Conservation (phyloP, 2,888 invertebrate species). For the Hyposoter didymator region DNA sequence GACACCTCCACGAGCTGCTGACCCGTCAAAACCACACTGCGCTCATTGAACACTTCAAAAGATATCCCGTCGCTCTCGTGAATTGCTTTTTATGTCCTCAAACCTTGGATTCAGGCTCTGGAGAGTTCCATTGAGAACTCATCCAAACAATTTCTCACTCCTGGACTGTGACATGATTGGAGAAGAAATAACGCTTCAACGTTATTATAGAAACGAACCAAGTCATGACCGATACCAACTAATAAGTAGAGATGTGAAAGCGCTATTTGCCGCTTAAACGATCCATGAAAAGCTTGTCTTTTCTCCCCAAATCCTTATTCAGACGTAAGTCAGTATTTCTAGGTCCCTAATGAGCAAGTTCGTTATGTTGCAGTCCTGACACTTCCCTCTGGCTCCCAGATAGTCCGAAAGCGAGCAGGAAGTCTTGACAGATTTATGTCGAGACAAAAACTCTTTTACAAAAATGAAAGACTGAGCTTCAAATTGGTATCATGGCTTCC, state of each 20-base stretch:
- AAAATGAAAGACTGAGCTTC: neutral
- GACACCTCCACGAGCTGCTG: neutral
- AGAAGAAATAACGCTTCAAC: neutral
- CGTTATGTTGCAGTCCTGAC: neutral
- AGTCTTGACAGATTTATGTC: neutral
- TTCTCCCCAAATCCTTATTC: neutral
- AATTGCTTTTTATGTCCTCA: neutral
- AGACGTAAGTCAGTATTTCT: neutral
- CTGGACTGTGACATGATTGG: neutral
- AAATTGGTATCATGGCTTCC: neutral
- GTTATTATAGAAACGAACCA: neutral
- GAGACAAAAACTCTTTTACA: neutral
- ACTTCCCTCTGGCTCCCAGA: neutral
- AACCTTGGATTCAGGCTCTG: neutral
- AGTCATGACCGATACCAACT: neutral
- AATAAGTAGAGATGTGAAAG: constrained; percentile 8
- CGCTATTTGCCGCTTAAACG: neutral
- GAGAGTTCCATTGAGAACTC: neutral
- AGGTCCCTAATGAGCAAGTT: constrained; percentile 11
- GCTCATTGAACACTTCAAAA: constrained; percentile 10
- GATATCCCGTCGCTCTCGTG: constrained; percentile 17
- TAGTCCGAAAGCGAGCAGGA: neutral
- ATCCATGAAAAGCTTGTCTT: neutral
- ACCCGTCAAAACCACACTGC: constrained; percentile 44
- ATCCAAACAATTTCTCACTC: neutral